Evolutionary conservation across 2,113 vertebrate genomes (phyloP).

Genomic region (Cynoglossus semilaevis): DNA sequence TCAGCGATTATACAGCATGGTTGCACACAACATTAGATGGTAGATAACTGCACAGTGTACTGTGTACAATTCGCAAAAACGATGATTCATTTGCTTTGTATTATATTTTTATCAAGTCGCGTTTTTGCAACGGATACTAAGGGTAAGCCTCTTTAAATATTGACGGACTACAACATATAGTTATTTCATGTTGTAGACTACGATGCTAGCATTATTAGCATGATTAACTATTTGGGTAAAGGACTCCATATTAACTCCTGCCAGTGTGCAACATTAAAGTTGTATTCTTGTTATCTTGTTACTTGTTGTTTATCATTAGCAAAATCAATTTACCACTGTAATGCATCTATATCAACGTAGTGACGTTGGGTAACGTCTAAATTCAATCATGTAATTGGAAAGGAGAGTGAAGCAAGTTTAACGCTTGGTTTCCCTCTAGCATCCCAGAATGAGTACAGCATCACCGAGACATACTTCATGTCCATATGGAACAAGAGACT

Average conservation of each 20-base stretch:
- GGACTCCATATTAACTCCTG: too few relatives aligned
- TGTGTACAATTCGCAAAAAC: slow-evolving; percentile 5
- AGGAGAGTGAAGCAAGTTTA: background rate
- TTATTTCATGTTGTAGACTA: background rate
- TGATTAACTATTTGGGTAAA: slow-evolving; percentile 1
- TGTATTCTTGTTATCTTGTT: too few relatives aligned
- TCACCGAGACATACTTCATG: slow-evolving; percentile 56
- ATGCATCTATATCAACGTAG: too few relatives aligned
- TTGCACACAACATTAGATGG: slow-evolving; percentile 13
- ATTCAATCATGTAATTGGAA: background rate
- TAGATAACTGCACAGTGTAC: background rate
- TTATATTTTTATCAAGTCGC: background rate
- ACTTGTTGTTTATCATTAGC: too few relatives aligned
- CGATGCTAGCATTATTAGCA: slow-evolving; percentile 13
- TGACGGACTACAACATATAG: background rate
- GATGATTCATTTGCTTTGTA: background rate
- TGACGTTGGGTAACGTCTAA: background rate
- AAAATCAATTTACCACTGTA: too few relatives aligned
- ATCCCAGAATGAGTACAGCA: slow-evolving; percentile 58
- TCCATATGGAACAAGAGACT: slow-evolving; percentile 84
- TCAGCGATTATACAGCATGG: slow-evolving; percentile 52
- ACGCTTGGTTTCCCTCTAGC: slow-evolving; percentile 27
- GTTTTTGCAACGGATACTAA: slow-evolving; percentile 22
- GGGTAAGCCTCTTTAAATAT: slow-evolving; percentile 29
- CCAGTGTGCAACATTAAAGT: too few relatives aligned